Conservation (phyloP, 2,113 vertebrate genomes). For the Promerops cafer region DNA sequence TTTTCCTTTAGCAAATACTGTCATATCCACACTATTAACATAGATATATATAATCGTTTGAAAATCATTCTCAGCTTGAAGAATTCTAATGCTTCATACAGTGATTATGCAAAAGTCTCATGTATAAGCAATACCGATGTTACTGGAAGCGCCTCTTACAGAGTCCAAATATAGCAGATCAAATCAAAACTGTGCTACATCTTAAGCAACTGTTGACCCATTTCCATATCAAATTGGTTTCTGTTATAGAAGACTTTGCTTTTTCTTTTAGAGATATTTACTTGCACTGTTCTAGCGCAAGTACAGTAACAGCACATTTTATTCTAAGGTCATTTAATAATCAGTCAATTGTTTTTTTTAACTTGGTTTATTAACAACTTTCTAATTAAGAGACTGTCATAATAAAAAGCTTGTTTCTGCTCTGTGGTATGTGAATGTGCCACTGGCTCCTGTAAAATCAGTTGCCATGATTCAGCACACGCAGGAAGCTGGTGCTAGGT, state of each 20-base stretch:
- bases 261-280: slow-evolving; percentile 56
- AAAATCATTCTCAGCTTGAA: slow-evolving; percentile 6
- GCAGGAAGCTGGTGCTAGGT: not conserved
- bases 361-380: not conserved
- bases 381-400: not conserved
- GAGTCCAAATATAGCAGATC: slow-evolving; percentile 68
- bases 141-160: slow-evolving; percentile 64
- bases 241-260: slow-evolving; percentile 53
- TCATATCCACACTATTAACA: slow-evolving; percentile 22
- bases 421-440: not conserved
- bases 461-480: slow-evolving; percentile 23
- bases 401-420: not conserved
- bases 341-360: not conserved
- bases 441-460: not conserved
- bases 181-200: slow-evolving; percentile 68
- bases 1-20: slow-evolving; percentile 40
- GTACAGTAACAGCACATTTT: not conserved
- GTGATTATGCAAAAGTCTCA: slow-evolving; percentile 65
- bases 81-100: slow-evolving; percentile 46
- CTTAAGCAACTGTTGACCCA: slow-evolving; percentile 67
- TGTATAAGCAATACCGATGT: slow-evolving; percentile 65
- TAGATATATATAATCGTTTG: not conserved
- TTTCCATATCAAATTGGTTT: slow-evolving; percentile 67
- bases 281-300: not conserved
- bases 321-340: not conserved